phyloP scores from a whole-genome alignment of 2,113 vertebrate species.

The Tyto alba region DNA sequence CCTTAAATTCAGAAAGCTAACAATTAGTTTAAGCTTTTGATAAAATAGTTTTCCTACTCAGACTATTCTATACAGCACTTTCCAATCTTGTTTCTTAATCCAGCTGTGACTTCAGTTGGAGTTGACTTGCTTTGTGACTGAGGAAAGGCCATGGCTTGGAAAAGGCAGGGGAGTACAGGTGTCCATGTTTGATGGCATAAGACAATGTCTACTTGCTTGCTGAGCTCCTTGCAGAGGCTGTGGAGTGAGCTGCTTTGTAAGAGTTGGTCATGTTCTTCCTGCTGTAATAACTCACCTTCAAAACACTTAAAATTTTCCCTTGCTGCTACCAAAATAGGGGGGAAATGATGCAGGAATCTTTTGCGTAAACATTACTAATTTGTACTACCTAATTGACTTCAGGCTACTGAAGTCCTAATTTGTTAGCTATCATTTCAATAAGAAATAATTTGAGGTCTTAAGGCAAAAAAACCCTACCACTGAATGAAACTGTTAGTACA shows the following conservation, averaged over 20 bases:
- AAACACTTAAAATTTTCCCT: neutral
- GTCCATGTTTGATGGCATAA: neutral
- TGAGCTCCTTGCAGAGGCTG: neutral
- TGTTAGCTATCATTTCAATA: neutral
- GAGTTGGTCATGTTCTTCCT: neutral
- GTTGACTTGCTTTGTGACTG: neutral
- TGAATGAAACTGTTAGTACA: neutral
- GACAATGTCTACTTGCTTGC: neutral
- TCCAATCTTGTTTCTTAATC: neutral
- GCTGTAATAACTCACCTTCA: neutral
- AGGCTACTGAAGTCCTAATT: neutral
- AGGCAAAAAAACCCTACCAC: neutral
- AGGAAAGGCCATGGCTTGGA: neutral
- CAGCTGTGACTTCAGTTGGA: neutral
- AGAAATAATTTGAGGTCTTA: neutral
- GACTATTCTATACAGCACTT: neutral
- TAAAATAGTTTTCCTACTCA: neutral
- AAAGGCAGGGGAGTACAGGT: neutral
- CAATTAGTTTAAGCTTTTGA: neutral
- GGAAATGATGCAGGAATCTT: neutral
- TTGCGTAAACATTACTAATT: neutral
- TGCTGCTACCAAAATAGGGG: neutral
- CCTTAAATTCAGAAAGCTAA: neutral
- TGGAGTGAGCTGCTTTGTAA: neutral
- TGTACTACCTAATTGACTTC: neutral